These are phyloP conservation scores for Meiosimyza platycephala DNA, from an alignment of 2,888 invertebrate species.

Conservation along the genomic window DNA sequence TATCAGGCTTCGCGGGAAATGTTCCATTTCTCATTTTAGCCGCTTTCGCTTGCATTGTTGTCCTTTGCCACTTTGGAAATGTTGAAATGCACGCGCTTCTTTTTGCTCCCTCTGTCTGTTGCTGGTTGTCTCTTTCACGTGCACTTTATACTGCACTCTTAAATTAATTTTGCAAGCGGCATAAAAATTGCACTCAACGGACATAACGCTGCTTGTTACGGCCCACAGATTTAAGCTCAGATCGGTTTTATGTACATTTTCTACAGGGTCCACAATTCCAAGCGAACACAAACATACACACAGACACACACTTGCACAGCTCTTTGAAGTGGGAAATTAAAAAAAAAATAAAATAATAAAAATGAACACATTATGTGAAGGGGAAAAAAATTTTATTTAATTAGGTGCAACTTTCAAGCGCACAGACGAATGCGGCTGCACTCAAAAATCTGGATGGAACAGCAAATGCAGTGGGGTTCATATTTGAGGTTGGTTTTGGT, in stretches of 20 bases:
- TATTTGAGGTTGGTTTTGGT: not conserved
- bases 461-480: too few species aligned
- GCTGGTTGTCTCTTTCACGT: not conserved
- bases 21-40: not conserved
- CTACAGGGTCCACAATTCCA: not conserved
- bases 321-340: not conserved
- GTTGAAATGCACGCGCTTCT: not conserved
- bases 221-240: constrained; percentile 17
- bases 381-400: constrained; percentile 23
- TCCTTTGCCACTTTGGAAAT: too few species aligned
- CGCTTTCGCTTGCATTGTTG: too few species aligned
- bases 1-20: constrained; percentile 23
- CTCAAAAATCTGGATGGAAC: too few species aligned
- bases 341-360: too few species aligned
- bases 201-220: not conserved
- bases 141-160: not conserved
- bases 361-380: not conserved
- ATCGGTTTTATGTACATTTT: not conserved
- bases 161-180: constrained; percentile 14
- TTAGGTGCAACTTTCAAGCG: constrained; percentile 24
- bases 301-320: not conserved
- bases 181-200: constrained; percentile 16
- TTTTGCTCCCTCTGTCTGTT: not conserved
- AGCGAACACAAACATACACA: not conserved
- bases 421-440: too few species aligned